These are phyloP conservation scores for Typhlomys cinereus DNA, from an alignment of 2,113 vertebrate genomes.

Conservation along the genomic window DNA sequence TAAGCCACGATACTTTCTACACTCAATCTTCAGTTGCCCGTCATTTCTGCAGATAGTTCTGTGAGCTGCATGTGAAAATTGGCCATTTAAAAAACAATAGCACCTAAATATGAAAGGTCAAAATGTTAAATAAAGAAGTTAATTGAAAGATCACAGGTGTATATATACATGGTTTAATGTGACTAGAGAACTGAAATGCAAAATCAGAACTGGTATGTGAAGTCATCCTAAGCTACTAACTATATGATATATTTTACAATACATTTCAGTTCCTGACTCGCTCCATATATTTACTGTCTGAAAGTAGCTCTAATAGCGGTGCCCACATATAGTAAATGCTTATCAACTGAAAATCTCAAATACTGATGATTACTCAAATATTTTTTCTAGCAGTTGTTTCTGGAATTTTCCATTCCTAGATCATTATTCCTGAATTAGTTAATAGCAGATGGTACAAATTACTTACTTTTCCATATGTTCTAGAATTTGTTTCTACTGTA, in stretches of 20 bases:
- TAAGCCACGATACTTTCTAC: neutral
- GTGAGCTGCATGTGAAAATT: neutral
- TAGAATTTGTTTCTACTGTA: constrained; percentile 25
- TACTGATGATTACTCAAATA: constrained; percentile 47
- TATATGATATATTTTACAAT: neutral
- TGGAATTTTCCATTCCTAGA: constrained; percentile 22
- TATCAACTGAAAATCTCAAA: constrained; percentile 25
- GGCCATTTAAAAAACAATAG: neutral
- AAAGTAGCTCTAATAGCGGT: constrained; percentile 39
- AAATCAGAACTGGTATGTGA: neutral
- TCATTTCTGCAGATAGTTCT: neutral
- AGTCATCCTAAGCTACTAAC: neutral
- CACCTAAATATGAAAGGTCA: neutral
- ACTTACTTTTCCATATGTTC: constrained; percentile 65
- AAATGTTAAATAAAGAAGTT: neutral
- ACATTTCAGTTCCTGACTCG: constrained; percentile 17
- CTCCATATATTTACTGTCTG: neutral
- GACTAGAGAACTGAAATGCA: constrained; percentile 13
- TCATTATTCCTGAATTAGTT: constrained; percentile 51
- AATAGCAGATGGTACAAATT: constrained; percentile 24
- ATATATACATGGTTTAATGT: neutral
- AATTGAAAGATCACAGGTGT: constrained; percentile 14
- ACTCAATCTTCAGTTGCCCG: neutral
- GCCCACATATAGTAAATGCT: constrained; percentile 14
- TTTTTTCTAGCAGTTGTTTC: constrained; percentile 47